phyloP scores from a whole-genome alignment of 1,140 invertebrate species.

The Hylaeus anthracinus region DNA sequence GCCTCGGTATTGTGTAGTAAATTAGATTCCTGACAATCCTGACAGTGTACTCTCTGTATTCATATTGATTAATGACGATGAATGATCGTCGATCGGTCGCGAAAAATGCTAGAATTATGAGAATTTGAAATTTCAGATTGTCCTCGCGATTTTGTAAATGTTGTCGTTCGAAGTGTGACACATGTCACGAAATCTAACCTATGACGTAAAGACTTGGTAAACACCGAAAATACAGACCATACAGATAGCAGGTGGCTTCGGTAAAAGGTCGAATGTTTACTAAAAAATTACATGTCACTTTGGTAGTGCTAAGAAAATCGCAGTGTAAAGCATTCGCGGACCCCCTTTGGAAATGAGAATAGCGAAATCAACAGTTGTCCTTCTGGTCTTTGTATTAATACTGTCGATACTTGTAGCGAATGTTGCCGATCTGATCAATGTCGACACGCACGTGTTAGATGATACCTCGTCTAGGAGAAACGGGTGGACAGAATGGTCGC shows the following conservation, averaged over 20 bases:
- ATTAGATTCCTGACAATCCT: background rate
- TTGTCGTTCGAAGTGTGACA: background rate
- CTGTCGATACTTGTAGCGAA: conserved; percentile 82
- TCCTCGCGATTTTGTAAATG: background rate
- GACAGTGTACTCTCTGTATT: background rate
- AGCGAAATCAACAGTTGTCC: conserved; percentile 77
- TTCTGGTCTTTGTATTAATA: conserved; percentile 80
- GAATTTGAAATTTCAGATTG: conserved; percentile 3
- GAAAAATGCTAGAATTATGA: conserved; percentile 12
- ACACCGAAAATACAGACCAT: background rate
- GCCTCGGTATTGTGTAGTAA: background rate
- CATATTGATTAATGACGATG: conserved; percentile 10
- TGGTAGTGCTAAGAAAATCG: conserved; percentile 5
- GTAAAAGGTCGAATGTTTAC: conserved; percentile 5
- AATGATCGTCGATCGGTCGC: background rate
- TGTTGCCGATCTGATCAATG: conserved; percentile 81
- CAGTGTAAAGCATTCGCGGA: background rate
- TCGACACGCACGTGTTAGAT: conserved; percentile 71
- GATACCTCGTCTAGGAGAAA: conserved; percentile 39
- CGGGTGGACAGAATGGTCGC: conserved; percentile 45
- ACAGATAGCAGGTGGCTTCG: conserved; percentile 18
- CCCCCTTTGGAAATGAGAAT: conserved; percentile 78
- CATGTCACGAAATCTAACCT: conserved; percentile 12
- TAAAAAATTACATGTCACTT: background rate
- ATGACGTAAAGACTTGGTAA: conserved; percentile 19